Percentiles rank a stretch among this genome's conserved stretches.
Conservation (phyloP, 1,140 invertebrate species). For the Leptoteleia sp. region DNA sequence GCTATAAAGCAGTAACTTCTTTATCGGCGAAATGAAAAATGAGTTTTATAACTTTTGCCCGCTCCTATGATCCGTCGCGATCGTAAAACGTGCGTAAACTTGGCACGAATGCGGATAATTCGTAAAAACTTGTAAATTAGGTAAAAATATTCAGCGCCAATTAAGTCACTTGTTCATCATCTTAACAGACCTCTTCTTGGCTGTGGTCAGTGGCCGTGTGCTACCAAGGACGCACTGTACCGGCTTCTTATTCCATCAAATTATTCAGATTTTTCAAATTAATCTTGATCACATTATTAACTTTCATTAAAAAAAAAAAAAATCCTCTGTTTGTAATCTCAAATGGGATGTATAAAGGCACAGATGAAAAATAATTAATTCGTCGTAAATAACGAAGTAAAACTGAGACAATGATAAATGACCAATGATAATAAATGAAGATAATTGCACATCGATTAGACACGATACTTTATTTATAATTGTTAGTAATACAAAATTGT, state of each 20-base stretch:
- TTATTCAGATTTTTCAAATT: constrained; percentile 17
- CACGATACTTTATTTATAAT: too few species aligned
- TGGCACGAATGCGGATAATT: constrained; percentile 31
- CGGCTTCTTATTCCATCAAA: constrained; percentile 37
- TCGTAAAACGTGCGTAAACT: constrained; percentile 43
- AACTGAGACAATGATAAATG: too few species aligned
- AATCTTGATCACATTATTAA: constrained; percentile 21
- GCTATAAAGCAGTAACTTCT: constrained; percentile 15
- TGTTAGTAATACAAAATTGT: too few species aligned
- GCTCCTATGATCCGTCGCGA: constrained; percentile 37
- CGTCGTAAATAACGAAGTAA: too few species aligned
- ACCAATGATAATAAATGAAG: too few species aligned
- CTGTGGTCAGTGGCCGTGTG: constrained; percentile 60
- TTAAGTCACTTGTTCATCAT: constrained; percentile 61
- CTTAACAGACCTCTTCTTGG: constrained; percentile 50
- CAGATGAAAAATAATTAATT: too few species aligned
- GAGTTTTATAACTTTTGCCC: constrained; percentile 22
- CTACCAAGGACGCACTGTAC: constrained; percentile 35
- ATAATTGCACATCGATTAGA: too few species aligned
- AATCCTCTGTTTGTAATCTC: too few species aligned
- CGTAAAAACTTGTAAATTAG: constrained; percentile 53
- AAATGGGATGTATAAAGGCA: too few species aligned
- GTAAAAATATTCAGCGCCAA: constrained; percentile 61
- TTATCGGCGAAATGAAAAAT: constrained; percentile 36
- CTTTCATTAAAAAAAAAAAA: constrained; percentile 7